Conservation (phyloP, 1,140 invertebrate species). For the Aphelenchoides avenae region DNA sequence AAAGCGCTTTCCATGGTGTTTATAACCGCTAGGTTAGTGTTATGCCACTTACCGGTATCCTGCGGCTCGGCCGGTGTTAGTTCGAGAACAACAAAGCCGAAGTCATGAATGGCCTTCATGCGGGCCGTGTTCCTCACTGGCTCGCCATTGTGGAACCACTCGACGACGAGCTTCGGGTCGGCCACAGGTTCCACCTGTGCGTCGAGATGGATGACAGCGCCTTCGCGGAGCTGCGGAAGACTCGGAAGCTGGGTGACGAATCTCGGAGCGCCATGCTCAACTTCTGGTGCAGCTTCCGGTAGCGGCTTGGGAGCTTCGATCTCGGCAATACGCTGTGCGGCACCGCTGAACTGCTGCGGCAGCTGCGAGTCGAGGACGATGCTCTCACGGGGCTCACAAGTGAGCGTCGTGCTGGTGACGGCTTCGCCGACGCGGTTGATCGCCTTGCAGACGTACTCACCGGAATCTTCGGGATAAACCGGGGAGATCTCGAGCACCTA, state of each 20-base stretch:
- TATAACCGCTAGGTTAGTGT: constrained; percentile 57
- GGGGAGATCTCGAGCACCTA: constrained; percentile 75
- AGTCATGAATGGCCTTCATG: constrained; percentile 90
- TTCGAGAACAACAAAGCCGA: constrained; percentile 90
- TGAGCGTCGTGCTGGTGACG: constrained; percentile 82
- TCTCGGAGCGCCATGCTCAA: constrained; percentile 78
- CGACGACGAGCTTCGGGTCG: constrained; percentile 83
- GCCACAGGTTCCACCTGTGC: constrained; percentile 81
- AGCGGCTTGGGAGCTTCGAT: constrained; percentile 74
- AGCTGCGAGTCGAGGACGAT: constrained; percentile 85
- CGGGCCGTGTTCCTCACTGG: constrained; percentile 68
- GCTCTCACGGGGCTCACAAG: constrained; percentile 79
- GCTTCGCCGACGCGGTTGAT: constrained; percentile 74
- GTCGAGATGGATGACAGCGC: constrained; percentile 84
- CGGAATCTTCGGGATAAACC: constrained; percentile 78
- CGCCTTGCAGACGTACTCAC: constrained; percentile 87
- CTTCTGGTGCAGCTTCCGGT: constrained; percentile 62
- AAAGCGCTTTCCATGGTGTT: not conserved
- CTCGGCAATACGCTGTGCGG: constrained; percentile 83
- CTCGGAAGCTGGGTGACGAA: constrained; percentile 75
- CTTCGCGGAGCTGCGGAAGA: constrained; percentile 71
- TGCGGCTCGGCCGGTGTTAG: constrained; percentile 86
- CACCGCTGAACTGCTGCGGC: constrained; percentile 82
- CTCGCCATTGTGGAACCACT: constrained; percentile 94
- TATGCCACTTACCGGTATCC: constrained; percentile 84